phyloP scores from a whole-genome alignment of 2,888 invertebrate species.

The Bombylius discolor region DNA sequence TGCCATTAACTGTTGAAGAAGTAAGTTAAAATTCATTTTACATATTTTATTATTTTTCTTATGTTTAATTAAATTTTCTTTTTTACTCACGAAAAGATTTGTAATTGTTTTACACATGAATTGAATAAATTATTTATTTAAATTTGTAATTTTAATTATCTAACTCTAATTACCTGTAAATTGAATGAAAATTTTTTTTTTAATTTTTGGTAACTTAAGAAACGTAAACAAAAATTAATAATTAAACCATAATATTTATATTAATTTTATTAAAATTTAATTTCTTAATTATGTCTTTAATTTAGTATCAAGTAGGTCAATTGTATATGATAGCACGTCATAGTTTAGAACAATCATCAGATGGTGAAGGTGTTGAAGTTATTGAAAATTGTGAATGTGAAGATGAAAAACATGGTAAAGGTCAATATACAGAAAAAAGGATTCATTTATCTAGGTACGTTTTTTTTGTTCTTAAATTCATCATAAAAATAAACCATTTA shows the following conservation, averaged over 20 bases:
- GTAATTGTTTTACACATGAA: too few species aligned
- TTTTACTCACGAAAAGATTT: too few species aligned
- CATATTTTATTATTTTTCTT: too few species aligned
- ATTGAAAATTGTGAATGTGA: conserved; percentile 68
- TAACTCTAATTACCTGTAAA: too few species aligned
- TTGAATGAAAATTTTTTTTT: too few species aligned
- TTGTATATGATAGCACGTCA: conserved; percentile 91
- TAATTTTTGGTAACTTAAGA: too few species aligned
- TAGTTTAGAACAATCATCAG: conserved; percentile 79
- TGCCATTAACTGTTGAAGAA: conserved; percentile 87
- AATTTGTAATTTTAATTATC: too few species aligned
- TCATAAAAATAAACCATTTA: not conserved
- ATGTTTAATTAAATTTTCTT: too few species aligned
- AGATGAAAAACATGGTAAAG: conserved; percentile 66
- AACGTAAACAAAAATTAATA: too few species aligned
- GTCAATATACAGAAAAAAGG: conserved; percentile 81
- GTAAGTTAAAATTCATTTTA: conserved; percentile 38
- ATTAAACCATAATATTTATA: too few species aligned
- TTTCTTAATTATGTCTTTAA: not conserved
- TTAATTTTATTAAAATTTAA: not conserved
- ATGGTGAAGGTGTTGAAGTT: conserved; percentile 85
- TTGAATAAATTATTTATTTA: too few species aligned
- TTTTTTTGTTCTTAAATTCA: not conserved
- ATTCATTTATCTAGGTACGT: conserved; percentile 74
- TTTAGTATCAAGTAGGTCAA: conserved; percentile 79